A percentile compares a stretch with the other conserved stretches of the same genome.
Conservation (phyloP, 2,888 invertebrate genomes). For the Willowsia nigromaculata region DNA sequence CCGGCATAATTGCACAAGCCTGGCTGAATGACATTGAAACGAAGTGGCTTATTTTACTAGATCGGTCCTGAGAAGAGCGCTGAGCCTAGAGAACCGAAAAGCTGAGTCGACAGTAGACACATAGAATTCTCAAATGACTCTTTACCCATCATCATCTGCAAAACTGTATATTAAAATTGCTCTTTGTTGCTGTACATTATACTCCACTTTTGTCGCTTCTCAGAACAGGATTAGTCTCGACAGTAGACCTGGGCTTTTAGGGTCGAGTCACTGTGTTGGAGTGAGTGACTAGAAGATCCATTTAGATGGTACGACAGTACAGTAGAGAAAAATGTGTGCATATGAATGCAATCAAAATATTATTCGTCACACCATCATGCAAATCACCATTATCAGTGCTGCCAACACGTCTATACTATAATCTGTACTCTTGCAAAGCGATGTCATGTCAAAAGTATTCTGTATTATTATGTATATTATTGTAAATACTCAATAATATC, state of each 20-base stretch:
- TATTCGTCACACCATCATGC: constrained; percentile 52
- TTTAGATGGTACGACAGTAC: not conserved
- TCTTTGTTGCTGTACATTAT: not conserved
- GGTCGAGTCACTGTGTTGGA: not conserved
- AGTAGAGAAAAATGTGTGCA: not conserved
- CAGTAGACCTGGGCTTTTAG: constrained; percentile 6
- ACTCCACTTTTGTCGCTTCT: not conserved
- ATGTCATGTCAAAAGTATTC: constrained; percentile 21
- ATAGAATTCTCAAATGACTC: not conserved
- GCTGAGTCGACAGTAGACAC: not conserved
- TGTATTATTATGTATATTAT: not conserved
- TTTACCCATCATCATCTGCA: constrained; percentile 5
- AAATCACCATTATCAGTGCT: not conserved
- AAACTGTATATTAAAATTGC: not conserved
- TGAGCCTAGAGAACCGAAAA: not conserved
- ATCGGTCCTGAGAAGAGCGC: not conserved
- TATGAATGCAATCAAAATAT: constrained; percentile 68
- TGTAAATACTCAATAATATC: not conserved
- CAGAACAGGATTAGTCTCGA: constrained; percentile 10
- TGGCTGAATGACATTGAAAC: constrained; percentile 54
- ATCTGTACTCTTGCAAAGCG: not conserved
- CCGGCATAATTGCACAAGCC: constrained; percentile 40
- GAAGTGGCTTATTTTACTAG: constrained; percentile 51
- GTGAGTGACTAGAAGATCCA: not conserved
- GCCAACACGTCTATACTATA: not conserved